Evolutionary conservation across 2,113 vertebrate genomes (phyloP), one percentile per base, ranked within the genome.

Genomic region (Scomber japonicus): DNA sequence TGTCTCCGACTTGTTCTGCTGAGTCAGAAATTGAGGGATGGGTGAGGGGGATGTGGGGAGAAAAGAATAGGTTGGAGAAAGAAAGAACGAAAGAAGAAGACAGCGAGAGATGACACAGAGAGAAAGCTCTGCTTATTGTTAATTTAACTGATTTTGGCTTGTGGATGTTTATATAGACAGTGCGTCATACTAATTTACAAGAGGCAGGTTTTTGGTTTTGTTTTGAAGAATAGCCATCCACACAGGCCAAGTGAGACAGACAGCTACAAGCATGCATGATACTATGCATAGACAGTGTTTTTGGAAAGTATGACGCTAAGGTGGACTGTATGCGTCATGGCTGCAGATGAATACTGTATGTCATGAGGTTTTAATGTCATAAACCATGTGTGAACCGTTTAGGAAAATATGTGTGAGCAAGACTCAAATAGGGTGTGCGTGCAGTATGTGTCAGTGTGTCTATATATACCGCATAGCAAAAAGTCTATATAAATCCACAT

Each of bases 21-120:
- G 94, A 96, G 93, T 96, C 94, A 94, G 93, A 92, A 90, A 90
- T 78, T 72, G 80, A 89, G 74, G 78, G 75, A 81, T 86, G 79
- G 78, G 78, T 80, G 81, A 72, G 68, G 75, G 80, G 85, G 75
- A 67, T 78, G 66, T 31, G 76, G 71, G 30, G 50, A 69, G 61
- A 35, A 66, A 67, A 80, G 68, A 69, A 76, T n/a, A 16, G 17
- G 44, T 86, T 64, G 30, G 49, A 59, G 54, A 60, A 48, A 71
- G 54, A 75, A 57, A 55, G 76, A 40, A 40, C 17, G 57, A 35
- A 35, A 17, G 16, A 61, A 57, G 6, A 55, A 4, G 19, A 21
- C 35, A 63, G 61, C 30, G 55, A 71, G 53, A 49, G 75, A 73
- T 80, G 82, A 68, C 59, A 82, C n/a, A 69, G 45, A 80, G 57